Conservation (phyloP, 2,797 vertebrate genomes). For the Hafferia zeledoni region DNA sequence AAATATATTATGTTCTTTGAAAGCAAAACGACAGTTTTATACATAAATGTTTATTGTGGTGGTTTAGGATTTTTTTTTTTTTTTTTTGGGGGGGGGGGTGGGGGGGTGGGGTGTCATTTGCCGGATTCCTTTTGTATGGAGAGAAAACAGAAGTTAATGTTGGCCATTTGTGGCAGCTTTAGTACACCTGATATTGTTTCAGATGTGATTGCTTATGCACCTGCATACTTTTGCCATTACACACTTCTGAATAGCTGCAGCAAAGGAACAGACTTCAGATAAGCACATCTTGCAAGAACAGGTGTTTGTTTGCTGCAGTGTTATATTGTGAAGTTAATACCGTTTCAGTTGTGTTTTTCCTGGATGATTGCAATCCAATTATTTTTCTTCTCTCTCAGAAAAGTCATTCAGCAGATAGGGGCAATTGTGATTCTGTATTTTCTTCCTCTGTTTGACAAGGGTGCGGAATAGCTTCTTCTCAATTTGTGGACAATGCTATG, state of each 20-base stretch:
- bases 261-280: constrained; percentile 23
- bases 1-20: background rate
- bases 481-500: background rate
- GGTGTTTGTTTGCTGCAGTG: background rate
- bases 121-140: background rate
- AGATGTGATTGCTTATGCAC: background rate
- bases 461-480: constrained; percentile 19
- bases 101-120: background rate
- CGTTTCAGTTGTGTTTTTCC: background rate
- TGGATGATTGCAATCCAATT: constrained; percentile 32
- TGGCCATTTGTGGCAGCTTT: background rate
- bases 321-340: constrained; percentile 9
- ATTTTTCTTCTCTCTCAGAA: constrained; percentile 25
- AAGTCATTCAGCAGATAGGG: background rate
- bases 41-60: background rate
- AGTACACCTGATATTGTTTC: background rate
- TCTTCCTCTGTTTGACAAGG: background rate
- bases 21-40: background rate
- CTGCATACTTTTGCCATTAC: background rate
- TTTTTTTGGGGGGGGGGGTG: background rate
- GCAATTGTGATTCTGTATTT: background rate
- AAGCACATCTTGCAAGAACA: background rate
- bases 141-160: background rate
- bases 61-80: background rate
- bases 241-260: background rate